Evolutionary conservation across 2,797 vertebrate genomes (phyloP).

Genomic region (Scomberomorus guttatus): DNA sequence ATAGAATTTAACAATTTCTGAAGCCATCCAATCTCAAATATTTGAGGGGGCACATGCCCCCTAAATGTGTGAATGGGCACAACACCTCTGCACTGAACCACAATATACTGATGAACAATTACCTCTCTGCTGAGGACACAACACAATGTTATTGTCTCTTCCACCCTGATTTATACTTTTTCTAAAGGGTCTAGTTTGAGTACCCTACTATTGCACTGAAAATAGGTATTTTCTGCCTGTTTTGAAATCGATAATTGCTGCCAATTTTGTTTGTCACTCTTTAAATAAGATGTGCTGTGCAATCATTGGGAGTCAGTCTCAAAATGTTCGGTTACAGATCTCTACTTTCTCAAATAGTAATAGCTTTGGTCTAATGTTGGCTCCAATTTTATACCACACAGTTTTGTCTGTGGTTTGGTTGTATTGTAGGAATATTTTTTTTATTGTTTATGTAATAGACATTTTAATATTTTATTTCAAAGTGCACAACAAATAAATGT

Average conservation of each 20-base stretch:
- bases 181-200: neutral
- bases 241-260: slow-evolving; percentile 26
- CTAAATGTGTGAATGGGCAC: no score
- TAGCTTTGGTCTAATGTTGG: slow-evolving; percentile 2
- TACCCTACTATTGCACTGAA: slow-evolving; percentile 4
- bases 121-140: neutral
- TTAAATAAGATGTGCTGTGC: neutral
- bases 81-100: no score
- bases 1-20: no score
- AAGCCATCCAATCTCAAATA: no score
- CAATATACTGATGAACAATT: no score
- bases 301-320: slow-evolving; percentile 7
- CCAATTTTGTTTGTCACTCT: slow-evolving; percentile 13
- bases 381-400: slow-evolving; percentile 7
- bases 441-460: no score
- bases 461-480: neutral
- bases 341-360: neutral
- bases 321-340: slow-evolving; percentile 3
- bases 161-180: neutral
- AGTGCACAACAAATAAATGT: slow-evolving; percentile 6
- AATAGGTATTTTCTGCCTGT: slow-evolving; percentile 8
- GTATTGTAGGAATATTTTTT: neutral
- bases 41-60: no score
- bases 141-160: neutral
- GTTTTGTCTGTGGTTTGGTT: neutral